A percentile compares a stretch with the other conserved stretches of the same genome.
These are phyloP conservation scores for Molossus molossus DNA, from an alignment of 2,797 vertebrate species.

Conservation along the genomic window DNA sequence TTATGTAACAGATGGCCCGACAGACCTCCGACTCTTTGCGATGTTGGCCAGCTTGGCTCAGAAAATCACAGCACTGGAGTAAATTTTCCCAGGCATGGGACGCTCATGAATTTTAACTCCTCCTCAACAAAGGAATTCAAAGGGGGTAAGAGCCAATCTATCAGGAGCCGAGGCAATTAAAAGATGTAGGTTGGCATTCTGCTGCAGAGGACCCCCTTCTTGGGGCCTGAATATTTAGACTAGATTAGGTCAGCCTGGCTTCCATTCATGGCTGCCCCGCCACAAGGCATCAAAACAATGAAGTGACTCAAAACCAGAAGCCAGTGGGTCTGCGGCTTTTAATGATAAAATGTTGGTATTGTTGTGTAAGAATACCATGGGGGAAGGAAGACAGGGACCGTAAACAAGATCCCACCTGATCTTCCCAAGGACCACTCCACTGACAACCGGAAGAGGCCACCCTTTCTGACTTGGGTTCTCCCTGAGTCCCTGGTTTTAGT, in stretches of 20 bases:
- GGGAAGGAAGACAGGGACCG: neutral
- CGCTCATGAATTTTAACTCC: constrained; percentile 93
- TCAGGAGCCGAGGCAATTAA: constrained; percentile 91
- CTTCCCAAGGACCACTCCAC: neutral
- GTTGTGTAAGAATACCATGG: constrained; percentile 16
- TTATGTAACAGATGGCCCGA: constrained; percentile 96
- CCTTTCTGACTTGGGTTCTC: neutral
- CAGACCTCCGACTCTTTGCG: constrained; percentile 96
- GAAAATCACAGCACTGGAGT: constrained; percentile 96
- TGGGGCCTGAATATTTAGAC: constrained; percentile 87
- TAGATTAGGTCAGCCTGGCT: constrained; percentile 89
- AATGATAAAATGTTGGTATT: constrained; percentile 77
- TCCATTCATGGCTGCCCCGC: constrained; percentile 88
- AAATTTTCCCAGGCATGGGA: constrained; percentile 92
- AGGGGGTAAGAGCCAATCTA: constrained; percentile 91
- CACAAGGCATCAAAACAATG: constrained; percentile 88
- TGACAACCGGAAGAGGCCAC: neutral
- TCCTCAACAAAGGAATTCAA: constrained; percentile 91
- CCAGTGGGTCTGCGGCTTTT: constrained; percentile 84
- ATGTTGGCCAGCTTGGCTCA: constrained; percentile 95
- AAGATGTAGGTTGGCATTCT: constrained; percentile 90
- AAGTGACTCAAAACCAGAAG: constrained; percentile 88
- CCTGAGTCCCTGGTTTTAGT: neutral
- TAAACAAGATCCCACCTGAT: neutral
- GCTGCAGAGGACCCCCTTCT: constrained; percentile 86